phyloP scores from a whole-genome alignment of 2,113 vertebrate genomes.

The Engystomops pustulosus region DNA sequence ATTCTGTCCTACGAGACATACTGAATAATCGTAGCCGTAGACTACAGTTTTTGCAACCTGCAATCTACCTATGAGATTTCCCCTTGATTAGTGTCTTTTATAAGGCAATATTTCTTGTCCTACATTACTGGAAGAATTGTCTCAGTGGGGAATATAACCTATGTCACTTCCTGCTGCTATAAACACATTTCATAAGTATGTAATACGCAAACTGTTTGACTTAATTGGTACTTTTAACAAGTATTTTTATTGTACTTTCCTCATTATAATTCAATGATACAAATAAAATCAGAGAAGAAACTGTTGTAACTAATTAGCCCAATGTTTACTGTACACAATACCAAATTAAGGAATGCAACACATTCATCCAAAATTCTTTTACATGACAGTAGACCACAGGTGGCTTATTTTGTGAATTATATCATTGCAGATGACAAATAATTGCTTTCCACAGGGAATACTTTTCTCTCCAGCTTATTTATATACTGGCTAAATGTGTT shows the following conservation, averaged over 20 bases:
- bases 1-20: not conserved
- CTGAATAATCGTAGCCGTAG: not conserved
- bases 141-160: slow-evolving; percentile 36
- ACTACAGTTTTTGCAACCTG: not conserved
- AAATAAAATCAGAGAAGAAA: slow-evolving; percentile 39
- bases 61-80: not conserved
- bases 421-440: slow-evolving; percentile 27
- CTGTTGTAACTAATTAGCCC: slow-evolving; percentile 39
- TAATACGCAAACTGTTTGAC: slow-evolving; percentile 49
- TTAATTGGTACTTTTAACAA: slow-evolving; percentile 42
- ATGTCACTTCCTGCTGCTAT: slow-evolving; percentile 24
- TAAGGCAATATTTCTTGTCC: not conserved
- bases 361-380: slow-evolving; percentile 1
- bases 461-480: slow-evolving; percentile 6
- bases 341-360: slow-evolving; percentile 27
- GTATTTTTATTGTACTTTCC: slow-evolving; percentile 16
- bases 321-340: slow-evolving; percentile 42
- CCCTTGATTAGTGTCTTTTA: not conserved
- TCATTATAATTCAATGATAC: slow-evolving; percentile 39
- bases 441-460: not conserved
- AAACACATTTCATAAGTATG: slow-evolving; percentile 43
- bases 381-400: slow-evolving; percentile 39
- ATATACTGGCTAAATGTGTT: not conserved
- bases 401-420: slow-evolving; percentile 21
- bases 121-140: not conserved